A percentile compares a stretch with the other conserved stretches of the same genome.
These are phyloP conservation scores for Mus pahari DNA, from an alignment of 2,113 vertebrate species.

Conservation along the genomic window DNA sequence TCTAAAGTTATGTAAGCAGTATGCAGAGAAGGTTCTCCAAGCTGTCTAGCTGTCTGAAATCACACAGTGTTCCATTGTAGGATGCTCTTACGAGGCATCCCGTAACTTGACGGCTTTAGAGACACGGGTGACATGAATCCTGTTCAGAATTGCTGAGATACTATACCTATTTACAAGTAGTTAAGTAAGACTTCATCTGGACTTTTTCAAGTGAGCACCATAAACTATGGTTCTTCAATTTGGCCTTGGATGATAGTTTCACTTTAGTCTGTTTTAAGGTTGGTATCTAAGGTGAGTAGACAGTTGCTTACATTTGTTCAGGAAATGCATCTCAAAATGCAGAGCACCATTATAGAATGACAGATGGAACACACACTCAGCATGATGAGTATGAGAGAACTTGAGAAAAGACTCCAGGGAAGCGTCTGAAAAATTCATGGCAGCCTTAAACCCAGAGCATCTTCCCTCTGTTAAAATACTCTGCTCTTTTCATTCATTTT, in stretches of 20 bases:
- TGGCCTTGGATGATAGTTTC: background rate
- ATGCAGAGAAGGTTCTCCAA: background rate
- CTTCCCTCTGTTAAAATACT: background rate
- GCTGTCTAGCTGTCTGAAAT: background rate
- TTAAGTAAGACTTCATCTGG: background rate
- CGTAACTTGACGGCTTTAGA: background rate
- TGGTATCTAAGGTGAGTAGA: background rate
- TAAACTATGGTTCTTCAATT: background rate
- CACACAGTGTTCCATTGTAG: too few species aligned
- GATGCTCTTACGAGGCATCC: background rate
- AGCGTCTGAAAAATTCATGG: background rate
- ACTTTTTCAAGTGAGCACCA: background rate
- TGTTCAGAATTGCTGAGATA: too few species aligned
- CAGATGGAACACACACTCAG: background rate
- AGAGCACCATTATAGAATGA: background rate
- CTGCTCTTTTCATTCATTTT: background rate
- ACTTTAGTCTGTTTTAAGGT: background rate
- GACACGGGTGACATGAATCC: background rate
- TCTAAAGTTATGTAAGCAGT: background rate
- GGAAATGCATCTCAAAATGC: background rate
- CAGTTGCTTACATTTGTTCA: background rate
- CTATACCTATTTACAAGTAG: too few species aligned
- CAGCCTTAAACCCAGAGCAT: background rate
- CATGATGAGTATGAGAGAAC: background rate
- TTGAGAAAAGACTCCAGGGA: background rate